These are phyloP conservation scores for Lytechinus pictus DNA, from an alignment of 35 echinoderm and acorn worm genomes.

Conservation along the genomic window DNA sequence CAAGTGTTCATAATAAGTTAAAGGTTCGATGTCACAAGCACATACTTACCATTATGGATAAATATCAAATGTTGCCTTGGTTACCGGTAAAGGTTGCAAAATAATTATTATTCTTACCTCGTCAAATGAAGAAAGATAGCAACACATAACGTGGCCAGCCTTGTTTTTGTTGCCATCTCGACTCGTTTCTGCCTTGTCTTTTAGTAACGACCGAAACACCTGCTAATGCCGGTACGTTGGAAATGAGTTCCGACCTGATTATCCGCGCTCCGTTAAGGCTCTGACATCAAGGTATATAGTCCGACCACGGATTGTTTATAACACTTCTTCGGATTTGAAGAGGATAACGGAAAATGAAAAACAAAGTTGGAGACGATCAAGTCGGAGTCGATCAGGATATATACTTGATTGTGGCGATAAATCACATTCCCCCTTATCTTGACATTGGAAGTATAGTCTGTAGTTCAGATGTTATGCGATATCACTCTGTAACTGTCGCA, in stretches of 20 bases:
- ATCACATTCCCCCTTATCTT: not conserved
- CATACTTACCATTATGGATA: not conserved
- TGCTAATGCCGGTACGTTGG: not conserved
- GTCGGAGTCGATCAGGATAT: not conserved
- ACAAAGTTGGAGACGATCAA: not conserved
- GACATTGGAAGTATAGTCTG: not conserved
- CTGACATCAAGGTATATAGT: not conserved
- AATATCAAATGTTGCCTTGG: not conserved
- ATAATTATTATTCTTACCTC: not conserved
- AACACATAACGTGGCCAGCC: not conserved
- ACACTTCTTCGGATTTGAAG: not conserved
- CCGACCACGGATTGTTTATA: not conserved
- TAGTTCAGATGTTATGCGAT: not conserved
- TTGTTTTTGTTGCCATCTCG: not conserved
- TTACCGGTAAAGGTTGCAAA: not conserved
- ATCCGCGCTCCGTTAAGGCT: not conserved
- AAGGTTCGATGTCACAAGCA: not conserved
- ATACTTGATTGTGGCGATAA: not conserved
- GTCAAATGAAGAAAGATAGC: not conserved
- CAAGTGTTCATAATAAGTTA: not conserved
- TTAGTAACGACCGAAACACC: not conserved
- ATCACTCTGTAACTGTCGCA: not conserved
- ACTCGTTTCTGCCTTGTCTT: not conserved
- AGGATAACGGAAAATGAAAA: not conserved
- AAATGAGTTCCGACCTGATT: not conserved